These are phyloP conservation scores for Drosophila pseudoananassae DNA, from an alignment of 1,140 invertebrate species.

Conservation along the genomic window DNA sequence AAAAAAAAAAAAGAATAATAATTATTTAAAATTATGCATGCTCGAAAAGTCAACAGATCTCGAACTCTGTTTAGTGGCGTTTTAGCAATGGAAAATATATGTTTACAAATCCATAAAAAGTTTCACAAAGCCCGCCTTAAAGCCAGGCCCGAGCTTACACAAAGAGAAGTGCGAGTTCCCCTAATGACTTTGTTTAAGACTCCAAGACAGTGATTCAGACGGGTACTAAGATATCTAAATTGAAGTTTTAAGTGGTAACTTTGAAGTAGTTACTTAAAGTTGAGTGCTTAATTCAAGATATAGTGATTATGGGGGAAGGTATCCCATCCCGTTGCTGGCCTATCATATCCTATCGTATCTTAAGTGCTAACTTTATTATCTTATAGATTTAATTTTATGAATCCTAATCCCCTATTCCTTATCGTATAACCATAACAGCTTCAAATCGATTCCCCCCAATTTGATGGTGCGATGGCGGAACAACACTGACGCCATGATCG, in stretches of 20 bases:
- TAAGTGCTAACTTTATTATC: too few relatives aligned
- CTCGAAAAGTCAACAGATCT: slow-evolving; percentile 51
- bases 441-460: slow-evolving; percentile 84
- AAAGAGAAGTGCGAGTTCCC: slow-evolving; percentile 25
- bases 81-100: slow-evolving; percentile 46
- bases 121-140: background rate
- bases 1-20: slow-evolving; percentile 21
- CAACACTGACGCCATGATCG: slow-evolving; percentile 86
- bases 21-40: slow-evolving; percentile 69
- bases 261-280: too few relatives aligned
- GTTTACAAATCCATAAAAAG: slow-evolving; percentile 30
- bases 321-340: too few relatives aligned
- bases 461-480: slow-evolving; percentile 84
- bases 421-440: slow-evolving; percentile 46
- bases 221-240: too few relatives aligned
- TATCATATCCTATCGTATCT: too few relatives aligned
- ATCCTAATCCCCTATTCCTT: background rate
- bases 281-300: too few relatives aligned
- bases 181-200: slow-evolving; percentile 30
- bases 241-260: too few relatives aligned
- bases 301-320: too few relatives aligned
- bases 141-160: slow-evolving; percentile 1
- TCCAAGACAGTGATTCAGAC: slow-evolving; percentile 6
- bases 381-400: background rate
- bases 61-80: slow-evolving; percentile 62